Evolutionary conservation across 2,113 vertebrate species (phyloP), one percentile per base, ranked within the genome.

Genomic region (Chinchilla lanigera): DNA sequence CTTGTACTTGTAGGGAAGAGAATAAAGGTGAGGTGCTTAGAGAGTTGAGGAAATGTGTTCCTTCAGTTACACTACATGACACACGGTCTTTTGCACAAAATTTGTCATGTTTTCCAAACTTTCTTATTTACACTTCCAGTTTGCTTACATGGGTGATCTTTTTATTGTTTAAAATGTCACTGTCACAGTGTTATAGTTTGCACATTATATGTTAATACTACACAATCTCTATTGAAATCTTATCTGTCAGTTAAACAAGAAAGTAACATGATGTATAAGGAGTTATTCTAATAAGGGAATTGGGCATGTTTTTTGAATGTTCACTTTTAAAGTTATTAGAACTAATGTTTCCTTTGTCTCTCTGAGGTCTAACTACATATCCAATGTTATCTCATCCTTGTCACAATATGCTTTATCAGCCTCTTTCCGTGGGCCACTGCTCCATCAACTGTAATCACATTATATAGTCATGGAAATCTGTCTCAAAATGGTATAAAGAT

Each of bases 391-490:
- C 54, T 58, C 93, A 87, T 95, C 92, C 71, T 96, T 98, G 94
- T 97, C 98, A 86, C 73, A 98, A 84, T 95, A 98, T 98, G 98
- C 50, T 98, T 99, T 99, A 99, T 99, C 99, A 98, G 98, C 96
- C 98, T 98, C 98, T 99, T 99, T 99, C 98, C 98, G 67, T 98
- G 98, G 98, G 98, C 99, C 98, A 99, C 99, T 99, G 99, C 98
- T 98, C 97, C 80, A 95, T 99, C 99, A 99, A 98, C 99, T 99
- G 94, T 99, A 99, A 99, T 99, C 99, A 99, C 98, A 99, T 99
- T 99, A 99, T 99, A 99, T 98, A 99, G 99, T 99, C 98, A 98
- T 99, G 99, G 98, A 99, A 99, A 99, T 98, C 98, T 99, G 98
- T 98, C 97, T 99, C 98, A 98, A 98, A 98, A 98, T 99, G 98